A percentile compares a stretch with the other conserved stretches of the same genome.
Conservation (phyloP, 2,888 invertebrate species). For the Tridacna gigas region DNA sequence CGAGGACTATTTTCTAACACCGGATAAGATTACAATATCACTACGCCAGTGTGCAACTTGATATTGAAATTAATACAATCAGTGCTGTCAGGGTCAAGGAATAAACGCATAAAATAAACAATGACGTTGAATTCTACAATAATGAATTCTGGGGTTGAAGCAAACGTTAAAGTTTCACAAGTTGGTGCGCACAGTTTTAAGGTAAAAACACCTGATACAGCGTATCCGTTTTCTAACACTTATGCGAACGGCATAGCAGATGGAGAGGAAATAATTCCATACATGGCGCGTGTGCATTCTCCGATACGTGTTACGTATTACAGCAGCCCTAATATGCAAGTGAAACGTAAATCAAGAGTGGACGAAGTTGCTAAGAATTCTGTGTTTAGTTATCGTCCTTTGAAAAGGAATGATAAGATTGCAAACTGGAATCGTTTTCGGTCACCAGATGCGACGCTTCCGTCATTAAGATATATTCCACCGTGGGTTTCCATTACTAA, state of each 20-base stretch:
- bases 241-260: not conserved
- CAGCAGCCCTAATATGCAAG: conserved; percentile 33
- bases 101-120: conserved; percentile 1
- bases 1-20: not conserved
- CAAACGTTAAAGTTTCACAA: conserved; percentile 13
- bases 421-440: conserved; percentile 31
- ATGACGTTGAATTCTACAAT: not conserved
- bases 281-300: conserved; percentile 45
- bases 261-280: conserved; percentile 49
- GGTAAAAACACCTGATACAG: not conserved
- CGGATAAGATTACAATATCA: not conserved
- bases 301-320: conserved; percentile 54
- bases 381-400: conserved; percentile 52
- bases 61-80: conserved; percentile 1
- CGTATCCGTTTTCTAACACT: conserved; percentile 29
- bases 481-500: conserved; percentile 62
- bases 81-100: not conserved
- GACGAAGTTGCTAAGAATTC: conserved; percentile 41
- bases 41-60: not conserved
- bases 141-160: conserved; percentile 12
- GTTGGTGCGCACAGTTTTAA: conserved; percentile 15
- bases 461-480: conserved; percentile 51
- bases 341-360: conserved; percentile 52
- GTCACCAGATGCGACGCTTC: conserved; percentile 54
- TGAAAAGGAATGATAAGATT: conserved; percentile 41